phyloP scores from a whole-genome alignment of 1,140 invertebrate species.

The Riptortus pedestris region DNA sequence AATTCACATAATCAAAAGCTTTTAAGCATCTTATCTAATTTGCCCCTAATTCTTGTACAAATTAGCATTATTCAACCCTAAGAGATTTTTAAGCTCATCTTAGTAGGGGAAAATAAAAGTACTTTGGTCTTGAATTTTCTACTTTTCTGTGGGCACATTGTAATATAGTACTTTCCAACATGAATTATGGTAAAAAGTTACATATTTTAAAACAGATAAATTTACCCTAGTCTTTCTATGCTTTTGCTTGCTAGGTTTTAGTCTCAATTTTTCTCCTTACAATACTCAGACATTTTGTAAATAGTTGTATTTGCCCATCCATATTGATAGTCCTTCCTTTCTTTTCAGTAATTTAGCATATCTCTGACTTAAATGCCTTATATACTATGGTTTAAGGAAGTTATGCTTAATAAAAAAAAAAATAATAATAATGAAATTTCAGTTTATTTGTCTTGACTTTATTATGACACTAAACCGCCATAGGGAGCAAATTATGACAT shows the following conservation, averaged over 20 bases:
- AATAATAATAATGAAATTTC: background rate
- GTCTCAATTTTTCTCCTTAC: background rate
- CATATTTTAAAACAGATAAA: background rate
- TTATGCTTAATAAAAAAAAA: background rate
- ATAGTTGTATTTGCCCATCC: background rate
- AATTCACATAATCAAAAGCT: constrained; percentile 3
- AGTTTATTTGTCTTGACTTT: background rate
- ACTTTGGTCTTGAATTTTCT: constrained; percentile 11
- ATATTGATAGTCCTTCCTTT: background rate
- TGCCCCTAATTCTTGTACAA: constrained; percentile 7
- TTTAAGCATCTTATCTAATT: background rate
- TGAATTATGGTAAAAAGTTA: background rate
- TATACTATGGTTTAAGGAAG: too few species aligned
- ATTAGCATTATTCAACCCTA: constrained; percentile 14
- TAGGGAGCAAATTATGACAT: background rate
- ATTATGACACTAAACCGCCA: background rate
- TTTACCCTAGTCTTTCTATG: constrained; percentile 16
- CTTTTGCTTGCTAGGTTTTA: constrained; percentile 16
- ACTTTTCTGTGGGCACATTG: constrained; percentile 6
- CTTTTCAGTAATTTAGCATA: background rate
- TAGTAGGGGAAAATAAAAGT: background rate
- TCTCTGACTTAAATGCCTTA: background rate
- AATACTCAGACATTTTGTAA: constrained; percentile 11
- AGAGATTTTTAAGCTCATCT: constrained; percentile 15
- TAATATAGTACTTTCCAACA: constrained; percentile 4